Base-by-base conservation (phyloP, 2,888 invertebrate genomes). In the Callimorpha dominula region DNA sequence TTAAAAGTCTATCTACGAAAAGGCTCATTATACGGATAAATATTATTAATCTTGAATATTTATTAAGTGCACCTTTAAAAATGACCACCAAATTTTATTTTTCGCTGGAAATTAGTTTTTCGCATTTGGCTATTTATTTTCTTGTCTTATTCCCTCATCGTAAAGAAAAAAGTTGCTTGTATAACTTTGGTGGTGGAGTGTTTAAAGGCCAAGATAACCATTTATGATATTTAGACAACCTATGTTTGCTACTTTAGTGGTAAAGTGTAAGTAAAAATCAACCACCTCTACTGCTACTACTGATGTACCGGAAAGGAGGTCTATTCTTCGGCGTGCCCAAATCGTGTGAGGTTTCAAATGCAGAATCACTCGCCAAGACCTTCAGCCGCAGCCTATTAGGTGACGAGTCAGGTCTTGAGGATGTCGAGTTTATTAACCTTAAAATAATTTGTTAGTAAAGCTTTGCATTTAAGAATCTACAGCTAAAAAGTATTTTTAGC, bases 221-320 rank as follows among this genome's bases (percentile, higher is more conserved):
- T 31, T 31, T 31, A 31, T 31, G 31, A 31, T 2, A 31, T 31
- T 1, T 31, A 31, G 1, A 31, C 31, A 31, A 31, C 1, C 43
- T 46, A 15, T 42, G 60, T 14, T 14, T 60, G 60, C 9, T 14
- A 31, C 60, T 52, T 9, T n/a, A n/a, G 4, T 9, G 11, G 20
- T 60, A 12, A n/a, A 60, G 14, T 20, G 4, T 11, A 65, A 31
- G 8, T 31, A 50, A 50, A 4, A 40, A n/a, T 31, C n/a, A 2
- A 62, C 68, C 80, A 94, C 95, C 95, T 89, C 92, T 90, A 78
- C 95, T 95, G 70, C 95, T 95, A 78, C 95, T 95, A 80, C 95
- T 95, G 15, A 95, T 95, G 77, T 95, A 95, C 88, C 93, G 88
- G n/a, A 95, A 81, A 43, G 92, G 90, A 7, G 93, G 94, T 75